Evolutionary conservation across 2,797 vertebrate genomes (phyloP).

Genomic region (Hybognathus amarus): DNA sequence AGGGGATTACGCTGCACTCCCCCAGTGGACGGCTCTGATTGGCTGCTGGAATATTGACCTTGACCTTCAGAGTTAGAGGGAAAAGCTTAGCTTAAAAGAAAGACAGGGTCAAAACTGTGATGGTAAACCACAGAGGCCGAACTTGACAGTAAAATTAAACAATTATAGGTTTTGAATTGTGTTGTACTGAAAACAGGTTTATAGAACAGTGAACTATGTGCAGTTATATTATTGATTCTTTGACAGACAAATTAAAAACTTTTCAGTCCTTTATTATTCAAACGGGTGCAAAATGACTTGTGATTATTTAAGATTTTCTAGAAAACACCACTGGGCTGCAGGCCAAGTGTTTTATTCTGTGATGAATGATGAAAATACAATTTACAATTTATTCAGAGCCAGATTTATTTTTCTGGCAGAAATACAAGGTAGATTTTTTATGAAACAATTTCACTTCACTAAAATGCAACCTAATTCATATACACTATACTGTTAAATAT

Average conservation of each 20-base stretch:
- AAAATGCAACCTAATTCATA: neutral
- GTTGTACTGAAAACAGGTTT: neutral
- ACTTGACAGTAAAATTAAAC: neutral
- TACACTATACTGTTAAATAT: no score
- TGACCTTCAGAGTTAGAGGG: slow-evolving; percentile 55
- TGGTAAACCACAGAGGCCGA: neutral
- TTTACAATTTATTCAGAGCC: neutral
- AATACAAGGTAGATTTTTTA: neutral
- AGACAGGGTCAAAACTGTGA: slow-evolving; percentile 26
- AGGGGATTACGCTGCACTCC: slow-evolving; percentile 51
- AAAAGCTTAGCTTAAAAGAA: slow-evolving; percentile 29
- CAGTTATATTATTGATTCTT: neutral
- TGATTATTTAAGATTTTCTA: neutral
- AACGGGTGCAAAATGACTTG: neutral
- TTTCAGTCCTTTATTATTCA: neutral
- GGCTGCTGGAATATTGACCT: slow-evolving; percentile 61
- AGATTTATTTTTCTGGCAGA: neutral
- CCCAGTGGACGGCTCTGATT: slow-evolving; percentile 55
- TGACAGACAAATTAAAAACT: neutral
- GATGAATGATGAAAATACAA: neutral
- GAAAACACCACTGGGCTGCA: neutral
- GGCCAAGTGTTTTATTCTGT: neutral
- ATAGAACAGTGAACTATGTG: neutral
- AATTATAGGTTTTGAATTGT: neutral
- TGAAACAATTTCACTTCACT: neutral